Conservation (phyloP, 2,888 invertebrate genomes). For the Synergus itoensis region DNA sequence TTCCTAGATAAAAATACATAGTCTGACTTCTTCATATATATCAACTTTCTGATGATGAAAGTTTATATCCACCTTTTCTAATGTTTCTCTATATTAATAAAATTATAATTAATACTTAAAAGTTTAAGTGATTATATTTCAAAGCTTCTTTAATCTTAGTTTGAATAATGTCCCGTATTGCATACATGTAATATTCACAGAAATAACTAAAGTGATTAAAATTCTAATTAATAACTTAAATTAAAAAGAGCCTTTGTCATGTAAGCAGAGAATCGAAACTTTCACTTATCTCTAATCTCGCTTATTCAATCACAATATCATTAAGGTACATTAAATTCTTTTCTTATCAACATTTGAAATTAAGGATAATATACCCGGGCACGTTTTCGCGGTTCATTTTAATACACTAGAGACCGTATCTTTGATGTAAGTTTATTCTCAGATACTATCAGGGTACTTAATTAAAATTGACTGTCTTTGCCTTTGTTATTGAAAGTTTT, state of each 20-base stretch:
- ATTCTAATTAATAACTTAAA: neutral
- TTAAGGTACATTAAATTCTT: conserved; percentile 37
- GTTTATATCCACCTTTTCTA: neutral
- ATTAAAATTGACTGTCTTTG: conserved; percentile 40
- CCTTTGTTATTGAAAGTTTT: conserved; percentile 14
- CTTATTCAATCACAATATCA: conserved; percentile 34
- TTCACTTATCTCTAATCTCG: conserved; percentile 30
- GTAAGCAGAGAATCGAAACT: conserved; percentile 23
- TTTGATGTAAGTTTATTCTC: conserved; percentile 22
- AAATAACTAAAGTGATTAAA: neutral
- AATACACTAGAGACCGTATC: conserved; percentile 26
- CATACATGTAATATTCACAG: neutral
- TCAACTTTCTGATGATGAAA: conserved; percentile 9
- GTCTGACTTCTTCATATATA: conserved; percentile 27
- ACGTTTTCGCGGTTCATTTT: conserved; percentile 32
- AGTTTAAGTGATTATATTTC: too few species aligned
- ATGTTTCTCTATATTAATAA: neutral
- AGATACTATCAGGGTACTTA: conserved; percentile 32
- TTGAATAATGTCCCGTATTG: neutral
- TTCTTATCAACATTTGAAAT: conserved; percentile 23
- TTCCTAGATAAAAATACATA: conserved; percentile 19
- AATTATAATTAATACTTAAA: too few species aligned
- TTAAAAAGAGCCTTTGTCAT: conserved; percentile 3
- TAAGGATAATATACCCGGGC: conserved; percentile 30
- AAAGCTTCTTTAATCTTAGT: too few species aligned